Base-by-base conservation (phyloP, 2,797 vertebrate genomes). In the Taenioides sp. region DNA sequence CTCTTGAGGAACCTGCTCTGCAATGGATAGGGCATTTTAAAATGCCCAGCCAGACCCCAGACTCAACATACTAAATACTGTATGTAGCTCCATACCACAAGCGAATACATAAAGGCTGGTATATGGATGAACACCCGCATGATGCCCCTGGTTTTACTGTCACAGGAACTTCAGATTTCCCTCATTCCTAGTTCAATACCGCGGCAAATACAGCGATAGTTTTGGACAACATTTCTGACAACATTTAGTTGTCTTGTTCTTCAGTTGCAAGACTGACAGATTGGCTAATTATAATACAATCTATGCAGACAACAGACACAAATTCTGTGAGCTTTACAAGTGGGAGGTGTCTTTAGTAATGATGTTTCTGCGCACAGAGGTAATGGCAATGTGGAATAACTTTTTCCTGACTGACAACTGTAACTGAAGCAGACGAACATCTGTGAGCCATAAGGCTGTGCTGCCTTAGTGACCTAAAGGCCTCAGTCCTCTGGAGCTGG, bases 391-490 rank as follows among this genome's bases (percentile, higher is more conserved):
- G 84, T 74, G 72, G 78, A 77, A 83, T 79, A 87, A 88, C 76
- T 81, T 82, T 87, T 87, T 88, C 89, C 83, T 84, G 79, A 82
- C 76, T 88, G 71, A 55, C 78, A 83, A 84, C 77, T 81, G 80
- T 79, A 69, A 77, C 77, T 81, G 81, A 88, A 80, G 62, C 84
- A 86, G 84, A 82, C 76, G 55, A 85, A 90, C 90, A 92, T 91
- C 91, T 92, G 92, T 88, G 83, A 79, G 82, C 89, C 84, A 88
- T 86, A 84, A 87, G 87, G 76, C 80, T 77, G 70, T 69, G 70
- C 78, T 82, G 88, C 77, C 80, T 71, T 72, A 67, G 70, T 89
- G 89, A 92, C 87, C 87, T 28, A 31, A 61, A 86, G 75, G 83
- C 89, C 86, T 87, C 81, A 65, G 69, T 76, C 77, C 73, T 87